Base-by-base conservation (phyloP, 1,140 invertebrate species). In the Drosophila mojavensis region DNA sequence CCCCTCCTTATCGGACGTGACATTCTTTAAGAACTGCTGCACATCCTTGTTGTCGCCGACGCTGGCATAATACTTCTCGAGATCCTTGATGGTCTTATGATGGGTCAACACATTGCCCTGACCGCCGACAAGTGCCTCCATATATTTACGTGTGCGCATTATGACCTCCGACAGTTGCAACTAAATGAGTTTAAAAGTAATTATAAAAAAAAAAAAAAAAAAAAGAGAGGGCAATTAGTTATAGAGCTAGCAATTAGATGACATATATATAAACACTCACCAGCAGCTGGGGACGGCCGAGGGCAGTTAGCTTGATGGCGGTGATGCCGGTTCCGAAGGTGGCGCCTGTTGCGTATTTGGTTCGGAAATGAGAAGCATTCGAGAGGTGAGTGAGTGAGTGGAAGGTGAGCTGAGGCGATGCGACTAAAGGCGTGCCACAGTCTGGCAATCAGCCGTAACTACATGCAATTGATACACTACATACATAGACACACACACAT, bases 91-190 rank as follows among this genome's bases (percentile, higher is more conserved):
- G 76, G 95, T 96, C 74, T 96, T 95, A 90, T 97, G 96, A 92
- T 97, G 96, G 1, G 96, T 95, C 59, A 97, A 93, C 13, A 98
- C 96, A 79, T 97, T 97, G 73, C 96, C 96, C 67, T 95, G 94
- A 26, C 95, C 95, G 63, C 95, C 95, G n/a, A 97, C 96, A 10
- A 99, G 94, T 75, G 97, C 96, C 75, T 96, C 95, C 95, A 99
- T 99, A 91, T 98, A 98, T 91, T 96, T 96, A 81, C 98, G 96
- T 13, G 98, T 96, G 85, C 97, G 95, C 94, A 97, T 98, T 84
- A 99, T 98, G 69, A 99, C 98, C 93, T 99, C 98, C 2, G 98
- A 99, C 65, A 99, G 93, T 95, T 99, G 98, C 63, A 99, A 94
- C 98, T 99, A 92, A 47, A 15, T 17, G 43, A 47, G 15, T 45